Evolutionary conservation across 2,113 vertebrate genomes (phyloP).

Genomic region (Odocoileus hemionus): DNA sequence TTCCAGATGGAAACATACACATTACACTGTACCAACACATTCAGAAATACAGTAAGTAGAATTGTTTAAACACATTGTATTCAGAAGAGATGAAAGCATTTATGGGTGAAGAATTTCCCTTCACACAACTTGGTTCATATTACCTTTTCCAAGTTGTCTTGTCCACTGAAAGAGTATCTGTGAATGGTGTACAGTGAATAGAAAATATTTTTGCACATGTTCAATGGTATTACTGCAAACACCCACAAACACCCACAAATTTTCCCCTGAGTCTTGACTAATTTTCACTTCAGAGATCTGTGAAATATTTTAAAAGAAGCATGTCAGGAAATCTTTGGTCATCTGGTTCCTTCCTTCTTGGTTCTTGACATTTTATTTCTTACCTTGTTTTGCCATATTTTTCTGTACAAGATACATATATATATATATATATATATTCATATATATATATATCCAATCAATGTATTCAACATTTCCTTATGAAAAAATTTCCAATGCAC

Average conservation of each 20-base stretch:
- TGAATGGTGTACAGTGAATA: neutral
- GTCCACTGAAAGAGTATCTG: constrained; percentile 37
- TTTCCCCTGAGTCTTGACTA: constrained; percentile 33
- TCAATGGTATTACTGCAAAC: constrained; percentile 16
- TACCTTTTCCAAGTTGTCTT: constrained; percentile 45
- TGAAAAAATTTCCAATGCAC: neutral
- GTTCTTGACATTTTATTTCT: neutral
- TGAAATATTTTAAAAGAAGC: constrained; percentile 52
- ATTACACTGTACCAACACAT: neutral
- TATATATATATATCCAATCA: neutral
- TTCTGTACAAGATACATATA: neutral
- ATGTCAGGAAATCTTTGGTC: neutral
- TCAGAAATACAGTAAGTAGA: constrained; percentile 26
- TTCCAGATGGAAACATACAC: neutral
- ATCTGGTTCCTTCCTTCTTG: neutral
- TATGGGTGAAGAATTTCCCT: constrained; percentile 45
- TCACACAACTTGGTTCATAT: neutral
- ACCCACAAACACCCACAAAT: neutral
- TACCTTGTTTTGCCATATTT: neutral
- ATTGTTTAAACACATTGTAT: constrained; percentile 6
- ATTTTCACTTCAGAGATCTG: constrained; percentile 22
- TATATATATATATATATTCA: neutral
- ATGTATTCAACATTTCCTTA: neutral
- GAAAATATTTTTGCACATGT: constrained; percentile 58
- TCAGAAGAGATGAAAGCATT: constrained; percentile 20